Base-by-base conservation (phyloP, 2,888 invertebrate species). In the Limnephilus lunatus region DNA sequence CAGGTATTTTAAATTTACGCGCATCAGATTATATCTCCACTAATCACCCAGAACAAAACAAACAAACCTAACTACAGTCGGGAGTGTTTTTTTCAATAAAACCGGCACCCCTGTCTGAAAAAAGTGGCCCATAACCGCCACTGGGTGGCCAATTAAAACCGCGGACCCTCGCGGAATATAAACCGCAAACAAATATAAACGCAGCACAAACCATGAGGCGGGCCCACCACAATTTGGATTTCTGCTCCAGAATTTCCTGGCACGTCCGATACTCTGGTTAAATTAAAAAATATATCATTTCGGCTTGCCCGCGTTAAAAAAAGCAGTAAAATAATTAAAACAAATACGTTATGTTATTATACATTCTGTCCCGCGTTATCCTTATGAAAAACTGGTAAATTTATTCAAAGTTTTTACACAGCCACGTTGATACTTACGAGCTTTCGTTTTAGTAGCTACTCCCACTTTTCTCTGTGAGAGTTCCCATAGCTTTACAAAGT, bases 141-240 rank as follows among this genome's bases (percentile, higher is more conserved):
- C 85, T n/a, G 85, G 85, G 85, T 85, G 85, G 85, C 35, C 85
- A 85, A 85, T 85, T 85, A 85, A 82, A 85, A 85, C 85, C 85
- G 85, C 85, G 85, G 85, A 85, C 85, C 85, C 39, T 32, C 35
- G 19, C 85, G 85, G 85, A 85, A 85, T 85, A 85, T 39, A 85
- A 85, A 85, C 85, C 85, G 85, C 85, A 35, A 85, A 39, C 85
- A 85, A 85, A 85, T 85, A 85, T 85, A 85, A 39, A 44, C 82
- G 39, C 85, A 35, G 85, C 39, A 39, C 39, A 15, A 39, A 85
- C 39, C 39, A 44, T 39, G 85, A 85, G 32, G 39, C 85, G 39
- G 12, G 35, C 44, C 85, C n/a, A 39, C 82, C 32, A 82, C 82
- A 85, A 85, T 85, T 85, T 85, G 85, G 39, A 85, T 85, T 85